phyloP scores from a whole-genome alignment of 64 coral and sea anemone genomes.

The Acropora yongei region DNA sequence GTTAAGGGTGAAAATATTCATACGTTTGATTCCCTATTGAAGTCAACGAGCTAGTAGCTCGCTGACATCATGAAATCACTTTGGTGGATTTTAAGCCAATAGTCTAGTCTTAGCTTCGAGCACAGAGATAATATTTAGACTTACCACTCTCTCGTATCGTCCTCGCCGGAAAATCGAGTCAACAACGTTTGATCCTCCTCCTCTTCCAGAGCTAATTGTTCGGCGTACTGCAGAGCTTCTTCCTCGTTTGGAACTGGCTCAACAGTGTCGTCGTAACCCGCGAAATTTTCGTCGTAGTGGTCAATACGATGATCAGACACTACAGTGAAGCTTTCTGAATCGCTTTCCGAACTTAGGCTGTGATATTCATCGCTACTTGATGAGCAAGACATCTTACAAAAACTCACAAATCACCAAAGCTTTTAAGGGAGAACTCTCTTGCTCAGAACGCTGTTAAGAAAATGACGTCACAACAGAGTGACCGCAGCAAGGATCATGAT shows the following conservation, averaged over 20 bases:
- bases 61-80: constrained; percentile 8
- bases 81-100: neutral
- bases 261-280: constrained; percentile 31
- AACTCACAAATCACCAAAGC: too few relatives aligned
- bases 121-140: constrained; percentile 19
- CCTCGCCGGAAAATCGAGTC: constrained; percentile 34
- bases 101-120: constrained; percentile 1
- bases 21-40: neutral
- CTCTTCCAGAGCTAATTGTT: constrained; percentile 9
- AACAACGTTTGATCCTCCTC: constrained; percentile 30
- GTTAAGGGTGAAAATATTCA: neutral
- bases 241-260: constrained; percentile 47
- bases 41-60: neutral
- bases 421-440: too few relatives aligned
- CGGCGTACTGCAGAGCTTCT: constrained; percentile 36
- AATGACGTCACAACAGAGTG: too few relatives aligned
- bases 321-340: too few relatives aligned
- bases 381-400: too few relatives aligned
- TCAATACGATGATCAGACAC: too few relatives aligned
- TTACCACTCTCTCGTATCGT: constrained; percentile 33
- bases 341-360: too few relatives aligned
- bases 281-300: neutral
- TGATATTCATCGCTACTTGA: too few relatives aligned
- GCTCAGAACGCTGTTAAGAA: too few relatives aligned
- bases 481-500: too few relatives aligned